These are phyloP conservation scores for Eretmocerus hayati DNA, from an alignment of 2,888 invertebrate genomes.

Conservation along the genomic window DNA sequence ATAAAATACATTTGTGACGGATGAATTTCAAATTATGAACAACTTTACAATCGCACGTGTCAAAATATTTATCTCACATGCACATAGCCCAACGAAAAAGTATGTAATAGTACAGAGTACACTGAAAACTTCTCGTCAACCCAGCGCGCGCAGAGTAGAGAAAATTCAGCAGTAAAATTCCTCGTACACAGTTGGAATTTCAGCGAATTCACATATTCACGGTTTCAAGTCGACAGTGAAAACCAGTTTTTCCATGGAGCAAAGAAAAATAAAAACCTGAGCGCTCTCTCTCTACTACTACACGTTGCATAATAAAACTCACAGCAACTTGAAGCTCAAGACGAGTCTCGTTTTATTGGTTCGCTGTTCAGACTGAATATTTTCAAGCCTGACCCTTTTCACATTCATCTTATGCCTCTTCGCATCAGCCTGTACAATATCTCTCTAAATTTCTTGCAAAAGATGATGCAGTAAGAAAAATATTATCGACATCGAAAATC, in stretches of 20 bases:
- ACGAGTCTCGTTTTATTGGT: neutral
- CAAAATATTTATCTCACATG: too few species aligned
- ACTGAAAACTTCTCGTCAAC: too few species aligned
- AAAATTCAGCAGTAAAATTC: neutral
- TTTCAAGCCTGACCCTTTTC: neutral
- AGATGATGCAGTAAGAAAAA: too few species aligned
- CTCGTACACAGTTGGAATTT: neutral
- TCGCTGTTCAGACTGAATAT: neutral
- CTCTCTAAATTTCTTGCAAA: too few species aligned
- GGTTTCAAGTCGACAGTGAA: neutral
- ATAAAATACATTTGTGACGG: too few species aligned
- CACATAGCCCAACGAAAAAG: too few species aligned
- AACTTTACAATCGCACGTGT: too few species aligned
- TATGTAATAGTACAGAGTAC: too few species aligned
- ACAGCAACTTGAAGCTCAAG: neutral
- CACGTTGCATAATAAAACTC: slow-evolving; percentile 1
- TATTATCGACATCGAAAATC: too few species aligned
- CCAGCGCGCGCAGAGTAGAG: neutral
- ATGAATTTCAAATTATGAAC: too few species aligned
- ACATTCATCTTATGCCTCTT: too few species aligned
- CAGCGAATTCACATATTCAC: neutral
- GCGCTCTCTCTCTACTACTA: neutral
- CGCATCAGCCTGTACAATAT: too few species aligned
- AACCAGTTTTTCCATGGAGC: neutral
- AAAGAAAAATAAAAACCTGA: neutral